Base-by-base conservation (phyloP, 2,113 vertebrate species). In the Cyprinodon variegatus region DNA sequence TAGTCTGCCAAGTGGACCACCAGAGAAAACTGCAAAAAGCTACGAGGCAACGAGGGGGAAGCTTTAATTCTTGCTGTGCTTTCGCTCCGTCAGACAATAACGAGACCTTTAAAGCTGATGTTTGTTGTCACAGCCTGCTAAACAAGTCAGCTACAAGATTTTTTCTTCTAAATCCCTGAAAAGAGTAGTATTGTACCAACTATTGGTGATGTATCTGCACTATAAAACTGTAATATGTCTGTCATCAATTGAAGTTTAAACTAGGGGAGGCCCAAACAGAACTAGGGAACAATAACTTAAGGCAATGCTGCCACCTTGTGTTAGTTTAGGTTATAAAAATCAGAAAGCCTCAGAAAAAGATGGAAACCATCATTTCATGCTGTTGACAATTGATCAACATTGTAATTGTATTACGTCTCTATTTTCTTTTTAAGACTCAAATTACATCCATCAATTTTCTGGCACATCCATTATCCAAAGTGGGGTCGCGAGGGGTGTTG, bases 221-320 rank as follows among this genome's bases (percentile, higher is more conserved):
- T 66, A n/a, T 68, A 39, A 73, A 29, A 65, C 13, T 1, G 39
- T 3, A 72, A 15, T 53, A 17, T 70, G 29, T 43, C n/a, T 63
- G 0, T 65, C 36, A 50, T 71, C 57, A 13, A 11, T 11, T 76
- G 50, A 53, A 59, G 40, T 74, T 62, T 46, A 11, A 39, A 48
- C 73, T 38, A 37, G 68, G 41, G 41, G 39, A 74, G 45, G 43
- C 20, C 69, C 76, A 61, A 59, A 15, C 11, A 46, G 11, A 57
- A 57, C 50, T 57, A 17, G 46, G 12, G 50, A 71, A 13, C 12
- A 72, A 39, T 11, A 79, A 66, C 39, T 59, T 61, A 74, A 87
- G 84, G 88, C 86, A 76, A 20, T 89, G 89, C 93, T 92, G 91
- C 88, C 93, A 89, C 74, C 93, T 86, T 83, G 88, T 90, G 92